Conservation (phyloP, 2,113 vertebrate species). For the Pterocles orientalis region DNA sequence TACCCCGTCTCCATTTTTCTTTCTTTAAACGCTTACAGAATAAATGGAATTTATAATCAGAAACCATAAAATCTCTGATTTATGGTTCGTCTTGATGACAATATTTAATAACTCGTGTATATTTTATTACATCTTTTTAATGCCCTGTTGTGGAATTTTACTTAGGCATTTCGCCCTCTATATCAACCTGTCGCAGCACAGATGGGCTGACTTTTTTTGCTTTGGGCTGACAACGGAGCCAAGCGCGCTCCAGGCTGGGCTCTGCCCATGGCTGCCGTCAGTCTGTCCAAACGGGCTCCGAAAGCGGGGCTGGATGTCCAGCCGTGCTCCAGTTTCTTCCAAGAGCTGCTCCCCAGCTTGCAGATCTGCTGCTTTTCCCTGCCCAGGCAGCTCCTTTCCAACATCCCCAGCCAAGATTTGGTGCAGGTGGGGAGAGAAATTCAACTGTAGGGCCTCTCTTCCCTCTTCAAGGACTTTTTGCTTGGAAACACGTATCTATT, state of each 20-base stretch:
- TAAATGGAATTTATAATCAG: slow-evolving; percentile 75
- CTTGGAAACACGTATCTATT: slow-evolving; percentile 22
- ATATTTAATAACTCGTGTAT: slow-evolving; percentile 73
- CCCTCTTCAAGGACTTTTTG: slow-evolving; percentile 39
- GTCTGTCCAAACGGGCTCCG: neutral
- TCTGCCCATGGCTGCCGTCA: neutral
- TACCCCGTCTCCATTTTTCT: slow-evolving; percentile 60
- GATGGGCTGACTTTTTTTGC: neutral
- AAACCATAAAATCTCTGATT: slow-evolving; percentile 75
- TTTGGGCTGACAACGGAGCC: neutral
- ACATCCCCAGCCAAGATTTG: neutral
- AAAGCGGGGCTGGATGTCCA: neutral
- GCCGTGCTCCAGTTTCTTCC: neutral
- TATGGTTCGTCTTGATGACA: slow-evolving; percentile 73
- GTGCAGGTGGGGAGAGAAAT: neutral
- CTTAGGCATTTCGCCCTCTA: slow-evolving; percentile 43
- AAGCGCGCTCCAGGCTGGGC: neutral
- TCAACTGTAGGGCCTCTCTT: slow-evolving; percentile 11
- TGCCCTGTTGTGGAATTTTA: slow-evolving; percentile 68
- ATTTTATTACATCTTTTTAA: slow-evolving; percentile 70
- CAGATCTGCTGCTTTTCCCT: neutral
- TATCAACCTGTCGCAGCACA: slow-evolving; percentile 46
- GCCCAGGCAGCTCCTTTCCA: neutral
- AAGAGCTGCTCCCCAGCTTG: neutral
- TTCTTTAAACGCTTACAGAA: slow-evolving; percentile 69